Evolutionary conservation across 1,140 invertebrate genomes (phyloP), one percentile per base, ranked within the genome.

Genomic region (Leptinotarsa defecta): DNA sequence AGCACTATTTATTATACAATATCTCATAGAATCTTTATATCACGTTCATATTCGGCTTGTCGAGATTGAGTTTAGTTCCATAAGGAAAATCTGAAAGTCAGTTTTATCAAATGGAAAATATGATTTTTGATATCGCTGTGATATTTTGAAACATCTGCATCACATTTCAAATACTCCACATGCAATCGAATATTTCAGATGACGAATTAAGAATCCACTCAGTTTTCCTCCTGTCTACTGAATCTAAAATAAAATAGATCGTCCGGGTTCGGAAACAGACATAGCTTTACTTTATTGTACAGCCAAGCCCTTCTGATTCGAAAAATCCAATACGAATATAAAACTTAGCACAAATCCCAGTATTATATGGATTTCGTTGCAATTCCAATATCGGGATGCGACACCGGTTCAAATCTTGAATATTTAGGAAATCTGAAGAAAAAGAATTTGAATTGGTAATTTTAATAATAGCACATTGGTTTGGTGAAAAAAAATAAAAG

Each of bases 251-350:
- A 57, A 57, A 57, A 57, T 57, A 57, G 3, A n/a, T n/a, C 52
- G 3, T 5, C 3, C 13, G 17, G 68, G 27, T 76, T 63, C 63
- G 67, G 63, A 76, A 63, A 71, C 71, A 77, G 70, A 71, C 72
- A 67, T 70, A 73, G 72, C 63, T 70, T 76, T 71, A 78, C 75
- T 78, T 78, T 78, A 78, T 78, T 76, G 77, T 74, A 73, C 71
- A 71, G 74, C 69, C 64, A 43, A 11, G 34, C 48, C 68, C 68
- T 68, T 78, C 71, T 71, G 74, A 76, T 78, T 76, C 71, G 52
- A 22, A 22, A 69, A 71, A 71, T 74, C 57, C 49, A 75, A 75
- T 71, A 48, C 68, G 68, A 71, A 62, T 61, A 73, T 76, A 76
- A 76, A 76, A 76, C 62, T 68, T 43, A 71, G 75, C 71, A 76